phyloP scores from a whole-genome alignment of 2,797 vertebrate genomes.

The Enteromius paludinosus region DNA sequence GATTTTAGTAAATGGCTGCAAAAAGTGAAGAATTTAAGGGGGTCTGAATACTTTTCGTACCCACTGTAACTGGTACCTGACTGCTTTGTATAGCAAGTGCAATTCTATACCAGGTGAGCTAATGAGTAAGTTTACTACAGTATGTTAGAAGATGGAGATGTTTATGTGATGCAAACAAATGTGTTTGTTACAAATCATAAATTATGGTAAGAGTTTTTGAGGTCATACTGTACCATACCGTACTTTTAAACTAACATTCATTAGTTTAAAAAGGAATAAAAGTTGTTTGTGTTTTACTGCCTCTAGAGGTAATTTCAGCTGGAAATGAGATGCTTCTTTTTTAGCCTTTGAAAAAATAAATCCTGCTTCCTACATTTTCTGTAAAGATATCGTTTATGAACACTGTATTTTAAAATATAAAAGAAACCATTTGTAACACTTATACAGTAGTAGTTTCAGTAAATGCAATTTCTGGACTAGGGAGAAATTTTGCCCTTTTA shows the following conservation, averaged over 20 bases:
- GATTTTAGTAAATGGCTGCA: too few relatives aligned
- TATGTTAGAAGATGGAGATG: neutral
- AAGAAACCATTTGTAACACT: neutral
- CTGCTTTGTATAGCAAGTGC: neutral
- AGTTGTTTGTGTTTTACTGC: neutral
- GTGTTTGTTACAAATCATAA: neutral
- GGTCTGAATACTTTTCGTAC: too few relatives aligned
- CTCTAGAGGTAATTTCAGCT: too few relatives aligned
- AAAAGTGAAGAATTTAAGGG: too few relatives aligned
- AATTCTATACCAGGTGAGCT: neutral
- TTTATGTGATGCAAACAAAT: neutral
- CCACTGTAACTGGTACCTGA: neutral
- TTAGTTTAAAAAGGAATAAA: neutral
- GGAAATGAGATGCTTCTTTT: neutral
- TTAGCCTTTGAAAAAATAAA: neutral
- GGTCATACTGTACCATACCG: neutral
- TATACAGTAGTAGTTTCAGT: neutral
- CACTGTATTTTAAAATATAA: neutral
- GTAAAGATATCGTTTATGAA: neutral
- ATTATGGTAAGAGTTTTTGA: neutral
- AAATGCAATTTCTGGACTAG: neutral
- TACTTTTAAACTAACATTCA: too few relatives aligned
- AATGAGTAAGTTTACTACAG: neutral
- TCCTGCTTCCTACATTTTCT: neutral
- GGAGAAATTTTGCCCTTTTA: neutral